These are phyloP conservation scores for Myotis brandtii DNA, from an alignment of 2,113 vertebrate genomes.

Conservation along the genomic window DNA sequence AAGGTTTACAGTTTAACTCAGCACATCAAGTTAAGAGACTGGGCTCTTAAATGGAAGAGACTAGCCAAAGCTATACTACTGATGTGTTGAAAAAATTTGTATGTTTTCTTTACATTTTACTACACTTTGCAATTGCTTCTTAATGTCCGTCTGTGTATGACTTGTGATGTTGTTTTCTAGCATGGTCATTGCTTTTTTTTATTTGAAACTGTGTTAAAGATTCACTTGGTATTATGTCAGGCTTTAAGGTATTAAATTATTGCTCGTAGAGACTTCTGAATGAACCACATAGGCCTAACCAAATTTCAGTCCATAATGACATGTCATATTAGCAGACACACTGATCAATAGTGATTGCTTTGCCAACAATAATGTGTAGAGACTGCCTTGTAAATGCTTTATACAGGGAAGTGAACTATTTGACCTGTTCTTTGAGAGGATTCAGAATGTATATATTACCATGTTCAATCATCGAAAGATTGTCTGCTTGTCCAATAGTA, in stretches of 20 bases:
- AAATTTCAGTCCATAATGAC: background rate
- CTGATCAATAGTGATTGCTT: background rate
- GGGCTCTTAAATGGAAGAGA: background rate
- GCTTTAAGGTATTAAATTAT: constrained; percentile 23
- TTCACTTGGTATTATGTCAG: background rate
- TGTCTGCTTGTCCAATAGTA: background rate
- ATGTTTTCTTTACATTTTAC: background rate
- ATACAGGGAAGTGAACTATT: constrained; percentile 11
- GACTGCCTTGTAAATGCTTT: background rate
- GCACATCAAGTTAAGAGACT: background rate
- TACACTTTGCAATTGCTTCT: constrained; percentile 20
- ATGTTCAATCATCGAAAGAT: constrained; percentile 11
- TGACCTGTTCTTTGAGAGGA: background rate
- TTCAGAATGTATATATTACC: background rate
- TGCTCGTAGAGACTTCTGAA: constrained; percentile 21
- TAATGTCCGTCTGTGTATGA: background rate
- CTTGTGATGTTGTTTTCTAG: constrained; percentile 35
- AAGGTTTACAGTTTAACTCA: constrained; percentile 11
- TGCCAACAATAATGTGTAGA: constrained; percentile 1
- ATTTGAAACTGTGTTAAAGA: constrained; percentile 41
- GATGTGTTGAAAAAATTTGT: background rate
- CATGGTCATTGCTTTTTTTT: background rate
- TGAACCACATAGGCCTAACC: background rate
- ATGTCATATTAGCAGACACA: constrained; percentile 7
- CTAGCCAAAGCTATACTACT: background rate